Evolutionary conservation across 2,797 vertebrate species (phyloP).

Genomic region (Toxotes lorentzi): DNA sequence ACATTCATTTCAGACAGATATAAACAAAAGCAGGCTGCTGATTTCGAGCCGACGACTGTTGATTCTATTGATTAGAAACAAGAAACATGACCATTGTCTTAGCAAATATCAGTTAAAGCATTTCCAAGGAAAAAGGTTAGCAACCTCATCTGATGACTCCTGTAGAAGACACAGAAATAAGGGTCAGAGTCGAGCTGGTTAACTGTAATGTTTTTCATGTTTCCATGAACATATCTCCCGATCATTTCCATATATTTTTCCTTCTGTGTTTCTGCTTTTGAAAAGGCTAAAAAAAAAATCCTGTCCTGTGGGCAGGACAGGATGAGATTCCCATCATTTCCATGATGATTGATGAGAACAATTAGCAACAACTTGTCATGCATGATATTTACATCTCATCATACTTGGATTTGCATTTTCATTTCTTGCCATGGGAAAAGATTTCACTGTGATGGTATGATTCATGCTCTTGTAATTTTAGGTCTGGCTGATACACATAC

Average conservation of each 20-base stretch:
- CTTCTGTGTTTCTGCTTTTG: not conserved
- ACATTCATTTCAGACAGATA: too few species aligned
- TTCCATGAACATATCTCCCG: too few species aligned
- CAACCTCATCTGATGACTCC: not conserved
- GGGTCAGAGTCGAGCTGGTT: too few species aligned
- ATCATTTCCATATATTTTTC: not conserved
- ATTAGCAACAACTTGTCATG: slow-evolving; percentile 21
- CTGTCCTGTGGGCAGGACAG: not conserved
- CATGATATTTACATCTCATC: slow-evolving; percentile 56
- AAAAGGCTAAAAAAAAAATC: not conserved
- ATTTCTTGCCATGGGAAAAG: slow-evolving; percentile 12
- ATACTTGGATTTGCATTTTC: slow-evolving; percentile 56
- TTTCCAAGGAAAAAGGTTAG: not conserved
- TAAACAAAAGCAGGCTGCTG: not conserved
- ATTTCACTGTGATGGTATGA: slow-evolving; percentile 14
- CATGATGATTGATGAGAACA: slow-evolving; percentile 38
- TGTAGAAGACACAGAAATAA: not conserved
- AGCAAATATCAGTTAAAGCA: not conserved
- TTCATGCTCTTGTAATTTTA: slow-evolving; percentile 18
- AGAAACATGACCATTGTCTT: not conserved
- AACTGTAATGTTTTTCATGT: too few species aligned
- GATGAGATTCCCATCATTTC: slow-evolving; percentile 18
- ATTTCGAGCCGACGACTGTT: not conserved
- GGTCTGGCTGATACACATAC: slow-evolving; percentile 1
- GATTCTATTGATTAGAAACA: not conserved